phyloP scores from a whole-genome alignment of 2,797 vertebrate genomes.

The Bucorvus abyssinicus region DNA sequence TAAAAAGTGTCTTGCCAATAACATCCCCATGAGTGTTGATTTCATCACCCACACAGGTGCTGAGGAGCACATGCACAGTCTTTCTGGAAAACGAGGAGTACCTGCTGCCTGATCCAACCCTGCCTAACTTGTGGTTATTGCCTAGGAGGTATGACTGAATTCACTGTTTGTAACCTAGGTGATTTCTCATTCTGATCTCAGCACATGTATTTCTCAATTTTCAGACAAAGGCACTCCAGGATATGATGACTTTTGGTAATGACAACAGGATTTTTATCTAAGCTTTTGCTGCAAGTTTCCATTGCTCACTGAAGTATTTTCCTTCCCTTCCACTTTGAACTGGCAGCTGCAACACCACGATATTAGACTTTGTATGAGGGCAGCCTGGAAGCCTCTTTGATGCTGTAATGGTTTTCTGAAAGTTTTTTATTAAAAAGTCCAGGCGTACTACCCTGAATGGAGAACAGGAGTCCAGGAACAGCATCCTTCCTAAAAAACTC shows the following conservation, averaged over 20 bases:
- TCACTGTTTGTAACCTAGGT: neutral
- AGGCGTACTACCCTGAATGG: neutral
- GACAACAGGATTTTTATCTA: neutral
- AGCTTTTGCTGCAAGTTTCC: neutral
- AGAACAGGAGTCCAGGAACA: neutral
- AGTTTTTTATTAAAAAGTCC: neutral
- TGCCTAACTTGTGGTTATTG: neutral
- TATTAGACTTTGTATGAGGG: neutral
- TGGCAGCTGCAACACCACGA: neutral
- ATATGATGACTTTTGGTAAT: neutral
- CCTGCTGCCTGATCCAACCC: neutral
- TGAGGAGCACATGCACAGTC: neutral
- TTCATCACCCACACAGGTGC: neutral
- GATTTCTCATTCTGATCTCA: neutral
- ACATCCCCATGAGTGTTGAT: neutral
- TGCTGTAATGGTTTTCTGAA: neutral
- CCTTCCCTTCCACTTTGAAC: neutral
- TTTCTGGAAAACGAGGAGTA: neutral
- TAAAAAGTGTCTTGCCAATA: neutral
- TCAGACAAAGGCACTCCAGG: neutral
- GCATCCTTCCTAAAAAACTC: neutral
- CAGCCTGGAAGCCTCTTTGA: neutral
- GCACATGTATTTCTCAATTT: neutral
- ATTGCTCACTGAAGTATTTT: neutral
- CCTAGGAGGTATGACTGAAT: neutral